Conservation (phyloP, 2,888 invertebrate species). For the Myopa testacea region DNA sequence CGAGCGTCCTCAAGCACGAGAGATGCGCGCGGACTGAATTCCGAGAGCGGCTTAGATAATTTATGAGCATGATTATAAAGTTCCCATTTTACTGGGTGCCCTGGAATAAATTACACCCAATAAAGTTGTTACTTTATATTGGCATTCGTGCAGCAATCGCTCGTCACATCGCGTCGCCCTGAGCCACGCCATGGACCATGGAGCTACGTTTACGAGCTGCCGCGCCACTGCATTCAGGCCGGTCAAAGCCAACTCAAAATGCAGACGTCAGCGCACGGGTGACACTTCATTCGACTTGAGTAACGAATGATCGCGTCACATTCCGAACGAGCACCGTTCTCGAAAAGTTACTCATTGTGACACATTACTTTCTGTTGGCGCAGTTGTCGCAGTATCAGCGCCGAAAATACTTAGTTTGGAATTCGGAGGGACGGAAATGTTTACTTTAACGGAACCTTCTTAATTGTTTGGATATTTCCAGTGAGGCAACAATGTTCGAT, state of each 20-base stretch:
- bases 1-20: no score
- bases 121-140: conserved; percentile 69
- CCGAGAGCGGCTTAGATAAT: conserved; percentile 50
- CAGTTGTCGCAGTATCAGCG: no score
- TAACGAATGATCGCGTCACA: neutral
- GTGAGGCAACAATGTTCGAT: no score
- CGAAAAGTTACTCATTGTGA: neutral
- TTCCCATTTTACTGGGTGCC: conserved; percentile 65
- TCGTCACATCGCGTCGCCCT: conserved; percentile 47
- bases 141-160: conserved; percentile 61
- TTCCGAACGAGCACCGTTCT: neutral
- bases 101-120: conserved; percentile 68
- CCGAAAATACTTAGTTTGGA: no score
- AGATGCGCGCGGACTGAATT: neutral
- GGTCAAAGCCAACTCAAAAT: neutral
- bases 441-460: no score
- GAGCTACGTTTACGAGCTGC: conserved; percentile 19
- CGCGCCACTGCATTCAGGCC: neutral
- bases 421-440: no score
- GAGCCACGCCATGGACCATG: conserved; percentile 22
- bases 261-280: neutral
- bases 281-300: neutral
- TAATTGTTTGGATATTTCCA: no score
- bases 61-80: conserved; percentile 66
- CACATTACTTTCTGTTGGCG: neutral